Evolutionary conservation across 2,888 invertebrate genomes (phyloP).

Genomic region (Pseudeuparius sepicola): DNA sequence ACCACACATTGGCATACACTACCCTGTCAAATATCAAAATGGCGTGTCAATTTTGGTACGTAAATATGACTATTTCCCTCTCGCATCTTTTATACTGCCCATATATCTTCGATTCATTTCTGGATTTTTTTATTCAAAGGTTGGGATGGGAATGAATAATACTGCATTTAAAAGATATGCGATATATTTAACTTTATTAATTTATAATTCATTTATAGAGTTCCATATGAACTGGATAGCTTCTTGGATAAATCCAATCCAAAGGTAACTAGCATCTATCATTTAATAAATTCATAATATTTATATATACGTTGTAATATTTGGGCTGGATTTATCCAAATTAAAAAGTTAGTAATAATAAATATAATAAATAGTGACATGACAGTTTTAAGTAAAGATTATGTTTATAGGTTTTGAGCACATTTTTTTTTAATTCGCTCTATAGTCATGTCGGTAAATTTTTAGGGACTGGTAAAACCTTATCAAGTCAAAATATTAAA

Average conservation of each 20-base stretch:
- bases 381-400: slow-evolving; percentile 31
- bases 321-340: slow-evolving; percentile 35
- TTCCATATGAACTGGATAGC: slow-evolving; percentile 40
- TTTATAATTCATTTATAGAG: slow-evolving; percentile 43
- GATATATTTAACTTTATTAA: slow-evolving; percentile 43
- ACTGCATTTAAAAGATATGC: slow-evolving; percentile 29
- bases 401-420: slow-evolving; percentile 35
- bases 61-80: no score
- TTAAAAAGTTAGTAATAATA: slow-evolving; percentile 33
- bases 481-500: slow-evolving; percentile 27
- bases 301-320: slow-evolving; percentile 25
- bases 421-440: no score
- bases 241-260: slow-evolving; percentile 37
- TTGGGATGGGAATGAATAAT: no score
- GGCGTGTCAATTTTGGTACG: no score
- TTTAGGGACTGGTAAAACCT: slow-evolving; percentile 25
- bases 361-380: slow-evolving; percentile 33
- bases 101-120: no score
- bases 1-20: no score
- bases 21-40: no score
- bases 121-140: no score
- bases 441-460: no score
- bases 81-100: no score
- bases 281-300: slow-evolving; percentile 27
- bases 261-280: no score